Percentiles rank a stretch among this genome's conserved stretches.
phyloP scores from a whole-genome alignment of 2,888 invertebrate species.

The Dasysyrphus albostriatus region DNA sequence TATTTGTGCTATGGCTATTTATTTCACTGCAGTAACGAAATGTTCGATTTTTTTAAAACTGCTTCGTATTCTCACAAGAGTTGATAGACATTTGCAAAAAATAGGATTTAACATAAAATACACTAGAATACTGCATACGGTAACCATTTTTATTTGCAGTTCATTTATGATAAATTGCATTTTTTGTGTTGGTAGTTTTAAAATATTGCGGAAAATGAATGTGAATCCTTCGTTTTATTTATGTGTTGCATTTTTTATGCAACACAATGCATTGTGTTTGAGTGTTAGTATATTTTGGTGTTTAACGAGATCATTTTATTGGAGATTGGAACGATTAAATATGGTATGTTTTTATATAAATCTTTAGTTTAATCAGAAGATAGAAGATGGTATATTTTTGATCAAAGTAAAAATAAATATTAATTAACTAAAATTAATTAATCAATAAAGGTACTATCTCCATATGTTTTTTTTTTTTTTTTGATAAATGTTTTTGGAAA shows the following conservation, averaged over 20 bases:
- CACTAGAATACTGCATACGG: slow-evolving; percentile 48
- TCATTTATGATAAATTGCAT: slow-evolving; percentile 33
- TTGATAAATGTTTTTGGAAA: too few relatives aligned
- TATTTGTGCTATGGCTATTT: slow-evolving; percentile 51
- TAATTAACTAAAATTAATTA: too few relatives aligned
- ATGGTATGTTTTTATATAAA: too few relatives aligned
- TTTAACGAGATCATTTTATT: slow-evolving; percentile 56
- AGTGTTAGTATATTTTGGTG: slow-evolving; percentile 62
- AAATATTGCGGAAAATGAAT: slow-evolving; percentile 64
- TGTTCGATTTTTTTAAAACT: slow-evolving; percentile 58
- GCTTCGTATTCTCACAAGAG: slow-evolving; percentile 35
- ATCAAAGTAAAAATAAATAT: too few relatives aligned
- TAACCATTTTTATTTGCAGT: slow-evolving; percentile 29
- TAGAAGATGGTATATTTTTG: too few relatives aligned
- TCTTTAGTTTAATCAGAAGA: too few relatives aligned
- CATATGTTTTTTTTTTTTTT: too few relatives aligned
- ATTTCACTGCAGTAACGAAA: slow-evolving; percentile 49
- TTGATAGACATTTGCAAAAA: slow-evolving; percentile 42
- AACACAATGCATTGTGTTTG: slow-evolving; percentile 65
- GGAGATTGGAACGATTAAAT: slow-evolving; percentile 65
- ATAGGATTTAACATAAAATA: slow-evolving; percentile 68
- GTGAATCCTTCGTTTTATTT: slow-evolving; percentile 70
- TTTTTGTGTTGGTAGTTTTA: slow-evolving; percentile 44
- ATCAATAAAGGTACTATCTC: too few relatives aligned
- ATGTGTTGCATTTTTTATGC: slow-evolving; percentile 54